Percentiles rank a stretch among this genome's conserved stretches.
Evolutionary conservation across 2,888 invertebrate species (phyloP).

Genomic region (Synanthedon andrenaeformis): DNA sequence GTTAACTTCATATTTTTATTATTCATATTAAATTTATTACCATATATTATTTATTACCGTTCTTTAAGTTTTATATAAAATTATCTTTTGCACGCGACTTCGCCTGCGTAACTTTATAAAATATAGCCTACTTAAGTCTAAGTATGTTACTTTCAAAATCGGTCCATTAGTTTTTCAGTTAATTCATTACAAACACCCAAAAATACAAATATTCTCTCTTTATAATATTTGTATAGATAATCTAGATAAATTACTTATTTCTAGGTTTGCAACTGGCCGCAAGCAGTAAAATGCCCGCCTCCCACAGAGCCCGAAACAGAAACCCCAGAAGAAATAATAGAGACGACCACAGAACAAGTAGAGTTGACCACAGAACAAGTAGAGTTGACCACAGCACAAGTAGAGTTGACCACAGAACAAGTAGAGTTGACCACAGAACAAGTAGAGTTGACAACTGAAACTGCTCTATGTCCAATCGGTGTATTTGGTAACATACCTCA

Average conservation of each 20-base stretch:
- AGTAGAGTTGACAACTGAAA: background rate
- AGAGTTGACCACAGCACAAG: background rate
- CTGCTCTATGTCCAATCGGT: constrained; percentile 18
- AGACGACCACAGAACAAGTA: background rate
- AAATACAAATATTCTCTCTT: too few species aligned
- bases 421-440: background rate
- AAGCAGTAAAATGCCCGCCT: constrained; percentile 11
- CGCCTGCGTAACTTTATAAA: too few species aligned
- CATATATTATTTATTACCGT: too few species aligned
- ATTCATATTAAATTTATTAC: too few species aligned
- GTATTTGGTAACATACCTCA: constrained; percentile 25
- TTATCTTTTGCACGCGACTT: too few species aligned
- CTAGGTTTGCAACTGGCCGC: constrained; percentile 19
- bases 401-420: background rate
- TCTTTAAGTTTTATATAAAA: too few species aligned
- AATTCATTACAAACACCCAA: too few species aligned
- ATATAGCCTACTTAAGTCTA: too few species aligned
- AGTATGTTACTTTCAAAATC: too few species aligned
- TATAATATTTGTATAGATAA: too few species aligned
- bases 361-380: background rate
- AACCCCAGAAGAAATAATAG: background rate
- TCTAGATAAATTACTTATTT: background rate
- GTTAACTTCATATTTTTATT: too few species aligned
- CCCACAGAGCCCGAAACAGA: background rate
- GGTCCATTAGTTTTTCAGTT: too few species aligned